Percentiles rank a stretch among this genome's conserved stretches.
Conservation (phyloP, 2,113 vertebrate genomes). For the Mionectes macconnelli region DNA sequence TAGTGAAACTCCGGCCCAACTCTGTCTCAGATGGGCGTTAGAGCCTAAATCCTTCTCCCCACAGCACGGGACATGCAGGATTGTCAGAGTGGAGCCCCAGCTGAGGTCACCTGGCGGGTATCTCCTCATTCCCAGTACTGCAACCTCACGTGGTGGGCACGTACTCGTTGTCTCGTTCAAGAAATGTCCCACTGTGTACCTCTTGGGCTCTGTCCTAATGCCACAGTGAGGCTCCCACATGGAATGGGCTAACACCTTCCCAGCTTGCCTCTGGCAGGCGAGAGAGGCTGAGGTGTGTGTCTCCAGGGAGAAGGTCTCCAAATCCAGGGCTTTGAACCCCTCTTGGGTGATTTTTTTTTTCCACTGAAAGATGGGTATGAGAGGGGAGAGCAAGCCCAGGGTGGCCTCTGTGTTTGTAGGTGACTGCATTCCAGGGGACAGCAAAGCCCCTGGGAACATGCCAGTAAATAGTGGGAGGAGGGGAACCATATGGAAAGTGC, state of each 20-base stretch:
- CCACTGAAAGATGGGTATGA: neutral
- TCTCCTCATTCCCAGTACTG: no score
- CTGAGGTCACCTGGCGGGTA: neutral
- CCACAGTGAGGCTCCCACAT: fast-evolving
- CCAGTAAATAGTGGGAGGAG: neutral
- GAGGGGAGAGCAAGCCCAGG: neutral
- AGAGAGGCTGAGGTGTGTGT: neutral
- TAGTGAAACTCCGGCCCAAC: neutral
- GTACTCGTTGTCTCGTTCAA: neutral
- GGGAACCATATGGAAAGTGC: neutral
- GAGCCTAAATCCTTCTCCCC: neutral
- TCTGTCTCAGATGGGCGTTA: fast-evolving
- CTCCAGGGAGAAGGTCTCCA: neutral
- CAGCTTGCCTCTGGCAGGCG: neutral
- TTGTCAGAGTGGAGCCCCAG: neutral
- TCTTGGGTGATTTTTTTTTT: neutral
- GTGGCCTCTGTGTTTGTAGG: neutral
- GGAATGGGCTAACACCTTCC: neutral
- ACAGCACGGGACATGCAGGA: neutral
- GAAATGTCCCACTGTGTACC: neutral
- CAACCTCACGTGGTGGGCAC: neutral
- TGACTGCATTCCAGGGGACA: neutral
- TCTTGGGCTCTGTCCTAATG: neutral
- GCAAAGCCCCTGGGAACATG: neutral
- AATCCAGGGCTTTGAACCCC: neutral